A percentile compares a stretch with the other conserved stretches of the same genome.
These are phyloP conservation scores for Mirounga angustirostris DNA, from an alignment of 2,113 vertebrate species.

Conservation along the genomic window DNA sequence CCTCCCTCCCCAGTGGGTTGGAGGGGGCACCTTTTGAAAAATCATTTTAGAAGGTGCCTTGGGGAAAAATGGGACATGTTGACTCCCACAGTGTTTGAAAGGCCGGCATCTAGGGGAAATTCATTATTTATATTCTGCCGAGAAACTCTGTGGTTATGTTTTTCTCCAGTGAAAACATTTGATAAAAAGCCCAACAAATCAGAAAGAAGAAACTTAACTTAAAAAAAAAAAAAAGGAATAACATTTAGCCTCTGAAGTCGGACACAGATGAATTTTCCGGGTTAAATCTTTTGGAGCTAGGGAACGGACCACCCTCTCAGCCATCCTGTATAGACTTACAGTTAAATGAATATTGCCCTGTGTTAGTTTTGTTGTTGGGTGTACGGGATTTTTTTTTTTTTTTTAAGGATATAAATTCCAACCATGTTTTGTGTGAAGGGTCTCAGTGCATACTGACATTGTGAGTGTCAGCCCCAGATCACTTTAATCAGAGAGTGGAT, in stretches of 20 bases:
- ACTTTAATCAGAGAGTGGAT: constrained; percentile 99
- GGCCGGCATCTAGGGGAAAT: background rate
- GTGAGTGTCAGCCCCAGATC: constrained; percentile 99
- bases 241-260: constrained; percentile 71
- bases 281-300: constrained; percentile 58
- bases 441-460: constrained; percentile 97
- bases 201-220: constrained; percentile 76
- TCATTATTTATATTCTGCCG: constrained; percentile 18
- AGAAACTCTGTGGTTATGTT: constrained; percentile 54
- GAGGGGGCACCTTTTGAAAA: background rate
- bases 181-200: constrained; percentile 70
- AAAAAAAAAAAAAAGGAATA: constrained; percentile 71
- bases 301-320: constrained; percentile 13
- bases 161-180: constrained; percentile 71
- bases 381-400: constrained; percentile 66
- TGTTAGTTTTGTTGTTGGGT: constrained; percentile 50
- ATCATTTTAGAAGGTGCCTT: background rate
- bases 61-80: background rate
- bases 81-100: background rate
- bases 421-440: constrained; percentile 94
- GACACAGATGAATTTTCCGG: constrained; percentile 54
- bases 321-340: background rate
- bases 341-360: constrained; percentile 66
- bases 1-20: rapidly evolving
- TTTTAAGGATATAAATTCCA: constrained; percentile 94